Base-by-base conservation (phyloP, 2,888 invertebrate species). In the Heliconius ismenius region DNA sequence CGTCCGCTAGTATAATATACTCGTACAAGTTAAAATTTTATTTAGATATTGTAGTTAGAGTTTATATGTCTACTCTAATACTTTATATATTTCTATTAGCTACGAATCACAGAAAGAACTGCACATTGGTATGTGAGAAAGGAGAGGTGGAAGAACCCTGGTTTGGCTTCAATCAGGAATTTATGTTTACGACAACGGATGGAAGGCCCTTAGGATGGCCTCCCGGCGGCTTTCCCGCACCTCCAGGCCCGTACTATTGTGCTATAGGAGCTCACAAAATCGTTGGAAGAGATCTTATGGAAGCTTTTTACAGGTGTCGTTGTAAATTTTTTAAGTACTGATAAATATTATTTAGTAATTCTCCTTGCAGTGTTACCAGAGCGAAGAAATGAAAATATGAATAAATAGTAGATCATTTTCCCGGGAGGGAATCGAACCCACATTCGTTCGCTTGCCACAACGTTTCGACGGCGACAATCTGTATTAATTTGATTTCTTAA, bases 231-330 rank as follows among this genome's bases (percentile, higher is more conserved):
- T 96, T 95, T 83, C 96, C 96, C 0, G 96, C 95, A 0, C 96
- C 96, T 0, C 95, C 96, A 49, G 97, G 97, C 1, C 97, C 97
- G 0, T 98, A 98, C 89, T 98, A 98, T 88, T 98, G 98, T 86
- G 97, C 97, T 60, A 97, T 97, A 1, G 98, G 98, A 10, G 96
- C 97, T 0, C 95, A 96, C 84, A 96, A 95, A 82, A 96, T 97
- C 10, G 96, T 96, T 81, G 98, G 97, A 0, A 95, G 98, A 75
- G 97, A 98, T 86, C 95, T 98, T 10, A 96, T 97, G 81, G 98
- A 98, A 87, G 96, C 97, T 2, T 97, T 98, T 86, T 94, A 90
- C 80, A 90, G 92, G 93, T 92, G 28, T 21, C 10, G 11, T n/a
- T 18, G 1, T 58, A 58, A n/a, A 58, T n/a, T 21, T 58, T 3